phyloP scores from a whole-genome alignment of 2,113 vertebrate genomes.

The Sphyrna mokarran region DNA sequence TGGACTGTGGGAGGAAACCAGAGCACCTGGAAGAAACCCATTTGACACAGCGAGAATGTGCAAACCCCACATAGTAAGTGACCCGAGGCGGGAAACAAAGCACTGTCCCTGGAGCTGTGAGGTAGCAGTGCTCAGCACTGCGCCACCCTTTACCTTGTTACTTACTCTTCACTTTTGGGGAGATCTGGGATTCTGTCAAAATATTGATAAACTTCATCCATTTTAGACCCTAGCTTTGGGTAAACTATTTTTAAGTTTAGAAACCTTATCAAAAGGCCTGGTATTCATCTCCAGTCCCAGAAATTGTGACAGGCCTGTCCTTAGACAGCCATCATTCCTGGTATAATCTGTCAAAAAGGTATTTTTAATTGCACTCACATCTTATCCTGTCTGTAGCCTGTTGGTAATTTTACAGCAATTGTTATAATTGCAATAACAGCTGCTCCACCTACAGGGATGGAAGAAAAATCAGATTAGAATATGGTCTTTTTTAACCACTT shows the following conservation, averaged over 20 bases:
- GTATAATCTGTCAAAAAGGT: background rate
- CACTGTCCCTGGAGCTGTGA: too few species aligned
- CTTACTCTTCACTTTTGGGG: too few species aligned
- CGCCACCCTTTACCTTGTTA: too few species aligned
- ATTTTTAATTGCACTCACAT: slow-evolving; percentile 16
- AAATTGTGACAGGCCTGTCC: background rate
- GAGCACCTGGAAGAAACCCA: too few species aligned
- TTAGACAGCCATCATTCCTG: background rate
- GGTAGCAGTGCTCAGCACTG: too few species aligned
- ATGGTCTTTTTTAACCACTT: background rate
- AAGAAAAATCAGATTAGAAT: background rate
- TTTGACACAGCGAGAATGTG: too few species aligned
- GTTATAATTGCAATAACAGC: slow-evolving; percentile 19
- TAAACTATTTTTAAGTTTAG: background rate
- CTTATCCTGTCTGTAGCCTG: background rate
- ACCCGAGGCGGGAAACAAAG: too few species aligned
- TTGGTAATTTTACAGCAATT: background rate
- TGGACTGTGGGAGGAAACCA: too few species aligned
- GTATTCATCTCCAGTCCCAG: background rate
- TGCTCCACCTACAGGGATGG: background rate
- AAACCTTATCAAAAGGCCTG: background rate
- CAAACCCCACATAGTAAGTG: too few species aligned
- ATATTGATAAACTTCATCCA: background rate
- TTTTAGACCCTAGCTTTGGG: background rate
- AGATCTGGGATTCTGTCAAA: background rate